Evolutionary conservation across 2,888 invertebrate genomes (phyloP).

Genomic region (Eristalis intricaria): DNA sequence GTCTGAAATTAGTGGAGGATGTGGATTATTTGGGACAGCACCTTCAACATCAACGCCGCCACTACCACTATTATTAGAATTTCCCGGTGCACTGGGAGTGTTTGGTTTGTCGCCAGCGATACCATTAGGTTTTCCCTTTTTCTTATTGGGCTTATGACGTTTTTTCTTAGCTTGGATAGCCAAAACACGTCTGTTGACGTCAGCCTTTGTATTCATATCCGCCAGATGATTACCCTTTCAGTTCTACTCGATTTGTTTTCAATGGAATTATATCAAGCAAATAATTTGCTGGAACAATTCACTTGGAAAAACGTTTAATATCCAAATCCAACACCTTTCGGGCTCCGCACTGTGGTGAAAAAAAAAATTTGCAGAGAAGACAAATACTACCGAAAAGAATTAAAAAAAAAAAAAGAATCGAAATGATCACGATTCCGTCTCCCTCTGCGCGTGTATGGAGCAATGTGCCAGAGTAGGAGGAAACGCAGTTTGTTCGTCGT

Average conservation of each 20-base stretch:
- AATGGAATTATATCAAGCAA: neutral
- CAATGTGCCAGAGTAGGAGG: slow-evolving; percentile 42
- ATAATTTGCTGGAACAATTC: slow-evolving; percentile 49
- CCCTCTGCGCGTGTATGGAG: slow-evolving; percentile 39
- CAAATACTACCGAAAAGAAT: slow-evolving; percentile 58
- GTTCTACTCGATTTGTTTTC: slow-evolving; percentile 33
- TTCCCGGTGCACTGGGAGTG: slow-evolving; percentile 76
- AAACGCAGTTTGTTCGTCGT: slow-evolving; percentile 56
- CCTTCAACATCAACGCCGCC: slow-evolving; percentile 73
- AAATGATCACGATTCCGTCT: slow-evolving; percentile 41
- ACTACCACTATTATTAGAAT: slow-evolving; percentile 79
- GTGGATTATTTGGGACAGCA: slow-evolving; percentile 57
- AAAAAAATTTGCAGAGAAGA: slow-evolving; percentile 65
- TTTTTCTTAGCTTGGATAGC: slow-evolving; percentile 96
- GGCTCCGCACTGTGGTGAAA: slow-evolving; percentile 64
- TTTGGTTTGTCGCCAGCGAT: slow-evolving; percentile 72
- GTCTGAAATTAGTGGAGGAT: slow-evolving; percentile 58
- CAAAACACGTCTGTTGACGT: slow-evolving; percentile 94
- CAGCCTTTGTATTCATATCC: slow-evolving; percentile 92
- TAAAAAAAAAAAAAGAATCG: slow-evolving; percentile 39
- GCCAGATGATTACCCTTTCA: slow-evolving; percentile 60
- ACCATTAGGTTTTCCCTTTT: slow-evolving; percentile 89
- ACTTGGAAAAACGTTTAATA: slow-evolving; percentile 28
- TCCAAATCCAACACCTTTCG: slow-evolving; percentile 56
- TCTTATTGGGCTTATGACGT: slow-evolving; percentile 93